phyloP scores from a whole-genome alignment of 2,888 invertebrate genomes.

The Hypomecis atomaria region DNA sequence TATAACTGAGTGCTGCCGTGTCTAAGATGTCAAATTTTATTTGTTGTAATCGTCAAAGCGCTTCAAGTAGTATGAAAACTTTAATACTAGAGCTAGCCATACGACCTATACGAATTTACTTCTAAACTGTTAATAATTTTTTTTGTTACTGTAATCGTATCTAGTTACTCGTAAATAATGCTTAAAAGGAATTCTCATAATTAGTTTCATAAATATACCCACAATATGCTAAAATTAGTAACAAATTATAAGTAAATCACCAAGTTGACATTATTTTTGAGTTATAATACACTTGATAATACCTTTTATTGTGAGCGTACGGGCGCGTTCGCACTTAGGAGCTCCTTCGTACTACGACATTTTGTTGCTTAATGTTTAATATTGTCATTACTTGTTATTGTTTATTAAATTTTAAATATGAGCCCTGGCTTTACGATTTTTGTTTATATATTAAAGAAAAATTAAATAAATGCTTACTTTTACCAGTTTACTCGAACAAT shows the following conservation, averaged over 20 bases:
- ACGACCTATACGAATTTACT: too few species aligned
- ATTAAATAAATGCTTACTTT: too few species aligned
- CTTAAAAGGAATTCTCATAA: slow-evolving; percentile 7
- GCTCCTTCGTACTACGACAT: slow-evolving; percentile 12
- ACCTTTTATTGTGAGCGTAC: slow-evolving; percentile 10
- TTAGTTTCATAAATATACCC: neutral
- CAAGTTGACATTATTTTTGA: slow-evolving; percentile 12
- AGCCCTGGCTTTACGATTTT: too few species aligned
- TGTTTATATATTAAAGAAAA: too few species aligned
- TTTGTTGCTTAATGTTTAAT: neutral
- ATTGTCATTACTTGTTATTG: neutral
- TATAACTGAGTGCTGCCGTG: too few species aligned
- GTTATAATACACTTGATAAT: slow-evolving; percentile 13
- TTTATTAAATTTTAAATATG: neutral
- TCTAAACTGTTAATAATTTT: too few species aligned
- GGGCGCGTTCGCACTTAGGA: slow-evolving; percentile 6
- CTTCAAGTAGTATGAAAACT: too few species aligned
- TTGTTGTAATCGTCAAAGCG: too few species aligned
- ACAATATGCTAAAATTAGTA: slow-evolving; percentile 15
- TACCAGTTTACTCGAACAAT: too few species aligned
- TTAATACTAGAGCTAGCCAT: too few species aligned
- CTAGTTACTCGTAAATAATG: slow-evolving; percentile 7
- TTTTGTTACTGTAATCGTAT: slow-evolving; percentile 13
- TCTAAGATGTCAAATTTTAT: too few species aligned
- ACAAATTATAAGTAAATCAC: slow-evolving; percentile 25